A percentile compares a stretch with the other conserved stretches of the same genome.
These are phyloP conservation scores for Actinostola sp. DNA, from an alignment of 92 coral and sea anemone genomes.

Conservation along the genomic window DNA sequence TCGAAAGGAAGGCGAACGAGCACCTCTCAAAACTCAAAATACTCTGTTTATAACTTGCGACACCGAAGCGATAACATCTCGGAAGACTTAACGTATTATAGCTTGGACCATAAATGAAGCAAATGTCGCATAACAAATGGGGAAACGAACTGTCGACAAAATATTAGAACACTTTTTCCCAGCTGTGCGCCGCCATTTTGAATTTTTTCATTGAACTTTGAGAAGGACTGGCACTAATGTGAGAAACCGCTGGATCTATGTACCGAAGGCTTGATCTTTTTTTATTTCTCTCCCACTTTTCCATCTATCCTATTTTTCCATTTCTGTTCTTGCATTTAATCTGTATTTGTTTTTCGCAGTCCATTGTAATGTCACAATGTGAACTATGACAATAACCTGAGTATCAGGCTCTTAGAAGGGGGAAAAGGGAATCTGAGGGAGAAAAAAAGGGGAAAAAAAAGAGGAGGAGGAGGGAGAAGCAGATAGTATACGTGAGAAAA, in stretches of 20 bases:
- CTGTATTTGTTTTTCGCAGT: no score
- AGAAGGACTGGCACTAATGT: slow-evolving; percentile 26
- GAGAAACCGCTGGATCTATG: slow-evolving; percentile 5
- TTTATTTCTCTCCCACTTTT: not conserved
- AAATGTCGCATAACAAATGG: not conserved
- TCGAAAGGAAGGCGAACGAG: no score
- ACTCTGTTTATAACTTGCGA: not conserved
- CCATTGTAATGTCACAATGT: no score
- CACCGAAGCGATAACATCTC: not conserved
- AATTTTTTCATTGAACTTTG: not conserved
- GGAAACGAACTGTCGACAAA: not conserved
- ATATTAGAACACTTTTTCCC: not conserved
- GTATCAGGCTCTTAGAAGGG: no score
- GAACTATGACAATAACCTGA: no score
- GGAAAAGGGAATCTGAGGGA: no score
- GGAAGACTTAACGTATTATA: not conserved
- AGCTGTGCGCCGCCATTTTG: slow-evolving; percentile 38
- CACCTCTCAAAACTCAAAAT: not conserved
- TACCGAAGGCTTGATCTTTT: no score
- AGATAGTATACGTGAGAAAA: not conserved
- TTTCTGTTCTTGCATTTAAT: no score
- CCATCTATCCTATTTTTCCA: not conserved
- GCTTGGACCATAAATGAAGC: no score
- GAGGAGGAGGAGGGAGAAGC: no score
- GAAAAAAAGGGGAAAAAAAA: no score